Evolutionary conservation across 1,140 invertebrate species (phyloP).

Genomic region (Archegozetes longisetosus): DNA sequence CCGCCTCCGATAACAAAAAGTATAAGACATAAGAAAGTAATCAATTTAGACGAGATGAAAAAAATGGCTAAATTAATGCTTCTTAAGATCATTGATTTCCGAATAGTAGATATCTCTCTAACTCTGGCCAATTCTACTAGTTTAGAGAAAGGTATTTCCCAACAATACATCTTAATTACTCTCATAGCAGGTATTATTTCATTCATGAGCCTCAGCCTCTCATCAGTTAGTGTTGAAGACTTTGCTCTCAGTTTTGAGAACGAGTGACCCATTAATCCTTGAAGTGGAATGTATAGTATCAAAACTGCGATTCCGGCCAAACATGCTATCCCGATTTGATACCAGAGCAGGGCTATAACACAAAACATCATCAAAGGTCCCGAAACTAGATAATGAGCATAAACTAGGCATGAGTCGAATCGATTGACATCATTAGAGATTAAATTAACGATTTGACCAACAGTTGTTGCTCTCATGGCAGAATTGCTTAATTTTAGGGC

Average conservation of each 20-base stretch:
- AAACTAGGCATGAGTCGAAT: constrained; percentile 28
- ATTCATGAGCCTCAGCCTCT: constrained; percentile 67
- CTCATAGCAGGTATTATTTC: constrained; percentile 75
- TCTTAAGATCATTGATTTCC: constrained; percentile 36
- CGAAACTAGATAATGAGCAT: background rate
- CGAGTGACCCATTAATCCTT: constrained; percentile 49
- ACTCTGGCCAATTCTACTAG: background rate
- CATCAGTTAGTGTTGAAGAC: constrained; percentile 58
- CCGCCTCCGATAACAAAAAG: constrained; percentile 47
- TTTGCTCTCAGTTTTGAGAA: constrained; percentile 31
- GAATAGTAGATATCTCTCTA: background rate
- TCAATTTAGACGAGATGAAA: constrained; percentile 41
- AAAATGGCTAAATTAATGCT: constrained; percentile 40
- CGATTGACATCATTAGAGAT: constrained; percentile 63
- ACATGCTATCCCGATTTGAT: constrained; percentile 47
- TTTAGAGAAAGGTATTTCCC: background rate
- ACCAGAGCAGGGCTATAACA: constrained; percentile 16
- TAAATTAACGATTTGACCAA: constrained; percentile 77
- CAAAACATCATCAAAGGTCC: constrained; percentile 15
- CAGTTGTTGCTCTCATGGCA: constrained; percentile 53
- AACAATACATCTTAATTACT: constrained; percentile 30
- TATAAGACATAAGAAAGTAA: constrained; percentile 51
- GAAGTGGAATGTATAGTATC: constrained; percentile 61
- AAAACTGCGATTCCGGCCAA: constrained; percentile 58
- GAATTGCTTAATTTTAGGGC: constrained; percentile 36